phyloP scores from a whole-genome alignment of 2,113 vertebrate genomes.

The Tragelaphus imberbis region DNA sequence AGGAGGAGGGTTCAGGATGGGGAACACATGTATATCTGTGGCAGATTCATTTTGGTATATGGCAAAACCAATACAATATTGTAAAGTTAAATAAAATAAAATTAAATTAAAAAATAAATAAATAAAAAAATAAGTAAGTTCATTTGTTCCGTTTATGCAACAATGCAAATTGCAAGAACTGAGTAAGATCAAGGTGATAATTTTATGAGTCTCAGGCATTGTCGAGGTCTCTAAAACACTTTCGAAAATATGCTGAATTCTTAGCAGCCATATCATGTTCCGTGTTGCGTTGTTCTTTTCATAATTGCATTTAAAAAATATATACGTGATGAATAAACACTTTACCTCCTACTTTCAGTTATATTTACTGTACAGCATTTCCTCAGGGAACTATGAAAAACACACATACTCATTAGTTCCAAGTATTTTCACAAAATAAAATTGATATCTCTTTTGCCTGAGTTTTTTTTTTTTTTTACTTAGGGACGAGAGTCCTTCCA shows the following conservation, averaged over 20 bases:
- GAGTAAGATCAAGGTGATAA: not conserved
- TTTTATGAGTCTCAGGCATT: slow-evolving; percentile 6
- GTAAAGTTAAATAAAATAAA: no score
- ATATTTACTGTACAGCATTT: slow-evolving; percentile 63
- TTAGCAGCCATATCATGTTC: slow-evolving; percentile 25
- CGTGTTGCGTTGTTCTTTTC: slow-evolving; percentile 29
- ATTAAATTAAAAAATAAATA: no score
- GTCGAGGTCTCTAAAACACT: slow-evolving; percentile 30
- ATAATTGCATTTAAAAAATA: slow-evolving; percentile 71
- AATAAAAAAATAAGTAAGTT: not conserved
- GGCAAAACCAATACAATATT: no score
- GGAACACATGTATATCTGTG: no score
- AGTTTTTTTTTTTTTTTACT: slow-evolving; percentile 17
- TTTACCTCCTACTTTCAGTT: slow-evolving; percentile 60
- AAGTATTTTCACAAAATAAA: slow-evolving; percentile 64
- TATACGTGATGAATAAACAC: slow-evolving; percentile 59
- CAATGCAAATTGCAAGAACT: not conserved
- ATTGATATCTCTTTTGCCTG: slow-evolving; percentile 36
- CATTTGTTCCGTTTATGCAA: not conserved
- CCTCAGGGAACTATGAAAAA: slow-evolving; percentile 56
- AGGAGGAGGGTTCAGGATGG: no score
- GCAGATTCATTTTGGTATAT: no score
- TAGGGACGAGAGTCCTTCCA: not conserved
- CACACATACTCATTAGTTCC: slow-evolving; percentile 63
- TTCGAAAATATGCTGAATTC: not conserved